These are phyloP conservation scores for Anomalospiza imberbis DNA, from an alignment of 2,797 vertebrate genomes.

Conservation along the genomic window DNA sequence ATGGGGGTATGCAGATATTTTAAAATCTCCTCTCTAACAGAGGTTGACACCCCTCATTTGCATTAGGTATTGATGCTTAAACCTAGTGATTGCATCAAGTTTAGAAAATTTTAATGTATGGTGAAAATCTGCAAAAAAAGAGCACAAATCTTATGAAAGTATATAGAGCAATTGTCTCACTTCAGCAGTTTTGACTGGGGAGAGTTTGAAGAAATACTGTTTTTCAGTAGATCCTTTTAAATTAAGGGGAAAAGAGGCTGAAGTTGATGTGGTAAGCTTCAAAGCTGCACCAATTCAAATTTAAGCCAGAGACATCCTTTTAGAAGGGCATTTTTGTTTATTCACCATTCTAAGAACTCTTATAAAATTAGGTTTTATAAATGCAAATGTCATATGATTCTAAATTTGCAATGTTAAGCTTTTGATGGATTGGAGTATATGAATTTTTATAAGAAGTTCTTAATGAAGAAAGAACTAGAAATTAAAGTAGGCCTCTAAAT, in stretches of 20 bases:
- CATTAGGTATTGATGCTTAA: not conserved
- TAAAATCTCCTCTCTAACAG: not conserved
- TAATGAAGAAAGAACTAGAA: constrained; percentile 50
- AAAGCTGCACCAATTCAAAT: not conserved
- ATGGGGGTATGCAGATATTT: not conserved
- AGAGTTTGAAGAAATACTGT: not conserved
- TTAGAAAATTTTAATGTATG: not conserved
- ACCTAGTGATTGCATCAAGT: not conserved
- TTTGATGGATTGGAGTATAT: constrained; percentile 43
- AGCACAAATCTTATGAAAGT: not conserved
- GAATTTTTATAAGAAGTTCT: constrained; percentile 51
- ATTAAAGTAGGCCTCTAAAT: constrained; percentile 37
- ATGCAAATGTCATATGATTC: constrained; percentile 54
- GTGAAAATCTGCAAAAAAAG: not conserved
- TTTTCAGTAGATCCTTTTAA: not conserved
- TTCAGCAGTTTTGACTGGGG: not conserved
- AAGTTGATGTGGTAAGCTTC: not conserved
- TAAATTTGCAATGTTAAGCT: constrained; percentile 27
- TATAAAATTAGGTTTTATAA: constrained; percentile 47
- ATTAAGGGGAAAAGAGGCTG: not conserved
- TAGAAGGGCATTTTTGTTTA: constrained; percentile 56
- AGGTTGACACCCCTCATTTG: not conserved
- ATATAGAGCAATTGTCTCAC: not conserved
- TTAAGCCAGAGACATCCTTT: not conserved
- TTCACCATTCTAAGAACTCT: constrained; percentile 21